Percentiles rank a stretch among this genome's conserved stretches.
These are phyloP conservation scores for Ormyrus pomaceus DNA, from an alignment of 2,888 invertebrate genomes.

Conservation along the genomic window DNA sequence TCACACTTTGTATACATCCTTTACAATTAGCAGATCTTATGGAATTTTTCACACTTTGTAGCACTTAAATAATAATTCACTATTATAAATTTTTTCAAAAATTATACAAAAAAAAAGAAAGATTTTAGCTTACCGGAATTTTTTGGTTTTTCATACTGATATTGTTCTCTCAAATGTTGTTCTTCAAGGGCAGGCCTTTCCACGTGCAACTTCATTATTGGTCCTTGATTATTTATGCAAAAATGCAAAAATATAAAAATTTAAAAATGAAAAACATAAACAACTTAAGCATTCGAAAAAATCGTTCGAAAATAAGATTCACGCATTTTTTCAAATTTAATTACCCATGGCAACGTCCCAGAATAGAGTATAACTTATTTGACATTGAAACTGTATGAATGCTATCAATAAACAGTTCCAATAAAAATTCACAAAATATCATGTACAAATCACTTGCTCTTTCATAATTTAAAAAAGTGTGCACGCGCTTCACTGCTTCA, in stretches of 20 bases:
- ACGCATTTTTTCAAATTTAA: conserved; percentile 45
- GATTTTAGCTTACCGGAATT: conserved; percentile 71
- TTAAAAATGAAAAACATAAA: background rate
- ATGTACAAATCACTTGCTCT: background rate
- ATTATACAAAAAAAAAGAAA: background rate
- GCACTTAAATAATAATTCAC: conserved; percentile 50
- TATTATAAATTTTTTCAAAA: background rate
- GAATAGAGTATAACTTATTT: background rate
- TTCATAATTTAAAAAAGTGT: background rate
- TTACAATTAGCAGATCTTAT: conserved; percentile 62
- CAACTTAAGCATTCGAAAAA: background rate
- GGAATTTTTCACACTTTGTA: conserved; percentile 49
- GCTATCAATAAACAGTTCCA: background rate
- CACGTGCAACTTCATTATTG: conserved; percentile 65
- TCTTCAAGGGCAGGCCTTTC: conserved; percentile 77
- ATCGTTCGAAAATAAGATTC: conserved; percentile 12
- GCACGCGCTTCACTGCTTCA: background rate
- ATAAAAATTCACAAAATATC: conserved; percentile 3
- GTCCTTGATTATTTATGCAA: background rate
- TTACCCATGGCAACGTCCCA: too few species aligned
- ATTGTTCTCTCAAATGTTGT: conserved; percentile 75
- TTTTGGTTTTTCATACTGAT: conserved; percentile 76
- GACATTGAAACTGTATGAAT: conserved; percentile 7
- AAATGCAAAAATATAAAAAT: background rate
- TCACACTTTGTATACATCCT: conserved; percentile 65